Evolutionary conservation across 2,888 invertebrate species (phyloP).

Genomic region (Drosophila mulleri): DNA sequence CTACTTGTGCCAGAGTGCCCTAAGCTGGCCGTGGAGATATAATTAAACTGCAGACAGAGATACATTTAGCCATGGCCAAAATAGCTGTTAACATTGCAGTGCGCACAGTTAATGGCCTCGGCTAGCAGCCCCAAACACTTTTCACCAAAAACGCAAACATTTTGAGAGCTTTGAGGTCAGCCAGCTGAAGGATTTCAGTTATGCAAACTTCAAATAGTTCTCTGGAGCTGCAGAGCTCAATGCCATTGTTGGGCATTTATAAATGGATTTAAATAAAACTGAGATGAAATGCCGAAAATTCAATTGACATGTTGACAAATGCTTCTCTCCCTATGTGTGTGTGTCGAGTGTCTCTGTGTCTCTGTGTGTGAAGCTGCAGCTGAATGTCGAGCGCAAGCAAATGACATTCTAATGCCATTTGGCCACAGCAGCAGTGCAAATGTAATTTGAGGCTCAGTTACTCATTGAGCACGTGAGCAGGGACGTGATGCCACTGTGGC

Average conservation of each 20-base stretch:
- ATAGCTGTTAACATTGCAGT: not conserved
- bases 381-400: constrained; percentile 26
- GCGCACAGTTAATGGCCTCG: not conserved
- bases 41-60: not conserved
- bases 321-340: not conserved
- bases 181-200: constrained; percentile 4
- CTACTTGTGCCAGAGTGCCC: too few species aligned
- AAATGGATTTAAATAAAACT: constrained; percentile 26
- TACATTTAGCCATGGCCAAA: not conserved
- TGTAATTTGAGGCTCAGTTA: constrained; percentile 40
- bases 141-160: constrained; percentile 2
- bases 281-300: constrained; percentile 32
- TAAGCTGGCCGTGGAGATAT: not conserved
- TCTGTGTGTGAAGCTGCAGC: constrained; percentile 1
- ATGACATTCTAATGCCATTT: constrained; percentile 55
- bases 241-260: constrained; percentile 27
- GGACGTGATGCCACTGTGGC: constrained; percentile 5
- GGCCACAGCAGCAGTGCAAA: constrained; percentile 31
- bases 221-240: constrained; percentile 1
- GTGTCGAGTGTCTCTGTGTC: not conserved
- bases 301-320: constrained; percentile 24
- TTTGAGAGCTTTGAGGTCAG: constrained; percentile 6
- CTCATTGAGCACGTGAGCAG: constrained; percentile 8
- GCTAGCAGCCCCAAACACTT: not conserved
- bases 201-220: constrained; percentile 13